Evolutionary conservation across 2,113 vertebrate genomes (phyloP), one percentile per base, ranked within the genome.

Genomic region (Blennius ocellaris): DNA sequence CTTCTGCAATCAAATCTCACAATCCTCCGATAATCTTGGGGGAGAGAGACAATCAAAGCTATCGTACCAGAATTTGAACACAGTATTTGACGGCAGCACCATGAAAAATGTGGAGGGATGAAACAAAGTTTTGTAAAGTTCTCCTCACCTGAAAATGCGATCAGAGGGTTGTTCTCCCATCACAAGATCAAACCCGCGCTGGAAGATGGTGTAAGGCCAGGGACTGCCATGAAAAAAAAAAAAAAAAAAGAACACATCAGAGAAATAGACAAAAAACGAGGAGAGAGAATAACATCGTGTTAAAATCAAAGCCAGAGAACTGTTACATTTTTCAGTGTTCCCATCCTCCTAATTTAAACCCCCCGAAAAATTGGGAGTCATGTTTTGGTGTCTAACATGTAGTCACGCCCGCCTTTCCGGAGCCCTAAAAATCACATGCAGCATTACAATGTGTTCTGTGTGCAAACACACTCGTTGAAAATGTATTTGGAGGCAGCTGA

Each of bases 181-280:
- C 85, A 99, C 98, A 90, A 99, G 90, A 93, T 99, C 98, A 85
- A 99, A 99, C 65, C 98, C 98, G 0, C 97, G 96, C 89, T 99
- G 98, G 93, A 99, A 99, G 93, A 99, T 97, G 60, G 97, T 99
- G 85, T 99, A 99, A 0, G 97, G 97, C 97, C 97, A 99, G 56
- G 97, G 97, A 71, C 97, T 99, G 74, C 56, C 91, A 79, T 68
- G 50, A 70, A 58, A 71, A 80, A 80, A 69, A 73, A 64, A 15
- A 67, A 70, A 58, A 71, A 80, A 80, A 69, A 73, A 64, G 17
- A 67, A 75, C 7, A 75, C 56, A 79, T 88, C 73, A 91, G 74
- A 90, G 55, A 53, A 38, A 59, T 41, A 85, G 52, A 77, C 36
- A 82, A 73, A 78, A 52, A 75, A 71, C 70, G 64, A 73, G 41